Evolutionary conservation across 1,140 invertebrate species (phyloP), one percentile per base, ranked within the genome.

Genomic region (Macrosteles quadrilineatus): DNA sequence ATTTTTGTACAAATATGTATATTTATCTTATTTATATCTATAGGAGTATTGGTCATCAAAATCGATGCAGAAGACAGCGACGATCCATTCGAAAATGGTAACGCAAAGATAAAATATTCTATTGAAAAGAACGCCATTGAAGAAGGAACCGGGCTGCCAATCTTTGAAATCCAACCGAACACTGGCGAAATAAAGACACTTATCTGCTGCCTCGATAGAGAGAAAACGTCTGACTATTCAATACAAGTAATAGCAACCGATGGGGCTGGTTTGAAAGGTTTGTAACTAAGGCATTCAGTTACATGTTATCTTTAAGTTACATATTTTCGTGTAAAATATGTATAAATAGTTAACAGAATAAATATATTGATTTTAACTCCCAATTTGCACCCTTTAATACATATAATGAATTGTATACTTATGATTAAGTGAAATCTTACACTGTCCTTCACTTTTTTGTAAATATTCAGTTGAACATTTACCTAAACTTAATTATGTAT

Each of bases 111-210:
- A 1, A 90, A 93, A 50, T 96, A 96, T 77, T 95, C 94, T 1
- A 96, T 98, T 63, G 95, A 98, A 77, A 97, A 97, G 84, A 98
- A 97, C 79, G 94, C 96, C 1, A 96, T 97, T 55, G 95, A 96
- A 79, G 94, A 97, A 80, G 92, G 93, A 80, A 95, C 93, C 2
- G 94, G 94, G 0, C 93, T 93, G 27, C 94, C 94, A 1, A 97
- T 97, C 70, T 97, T 97, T 77, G 93, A 95, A 82, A 97, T 97
- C 70, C 94, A 97, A 82, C 87, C 92, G 0, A 94, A 96, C 76
- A 96, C 94, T 6, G 95, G 95, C 53, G 94, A 96, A 2, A 96
- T 97, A 27, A 96, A 95, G 82, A 97, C 95, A 0, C 93, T 93
- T 0, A 94, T 96, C 0, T 96, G 94, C 77, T 96, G 95, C 79